Conservation (phyloP, 2,888 invertebrate genomes). For the Miltochrista miniata region DNA sequence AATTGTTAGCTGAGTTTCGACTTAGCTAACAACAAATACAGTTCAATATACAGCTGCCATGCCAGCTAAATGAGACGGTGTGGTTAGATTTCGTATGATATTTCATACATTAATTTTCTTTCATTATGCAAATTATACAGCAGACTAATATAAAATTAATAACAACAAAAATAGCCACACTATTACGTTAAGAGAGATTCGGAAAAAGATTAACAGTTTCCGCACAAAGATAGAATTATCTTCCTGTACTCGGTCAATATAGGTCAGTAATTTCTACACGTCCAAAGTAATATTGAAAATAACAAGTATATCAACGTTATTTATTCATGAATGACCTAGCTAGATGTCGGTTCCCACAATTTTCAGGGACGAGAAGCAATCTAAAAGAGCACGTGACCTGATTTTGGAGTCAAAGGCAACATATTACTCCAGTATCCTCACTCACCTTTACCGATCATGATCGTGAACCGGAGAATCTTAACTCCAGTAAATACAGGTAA, state of each 20-base stretch:
- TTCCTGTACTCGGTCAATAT: constrained; percentile 12
- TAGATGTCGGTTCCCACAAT: constrained; percentile 38
- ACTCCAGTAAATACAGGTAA: constrained; percentile 13
- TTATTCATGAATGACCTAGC: constrained; percentile 32
- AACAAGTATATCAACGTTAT: constrained; percentile 6
- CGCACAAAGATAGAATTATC: not conserved
- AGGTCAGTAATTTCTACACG: constrained; percentile 6
- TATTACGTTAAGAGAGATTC: no score
- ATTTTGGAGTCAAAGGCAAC: constrained; percentile 38
- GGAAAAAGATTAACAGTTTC: not conserved
- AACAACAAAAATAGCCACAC: no score
- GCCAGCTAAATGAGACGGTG: no score
- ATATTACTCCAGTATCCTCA: constrained; percentile 39
- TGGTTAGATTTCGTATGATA: no score
- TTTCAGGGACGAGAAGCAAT: constrained; percentile 40
- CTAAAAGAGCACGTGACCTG: constrained; percentile 49
- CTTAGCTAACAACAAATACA: no score
- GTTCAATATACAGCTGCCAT: no score
- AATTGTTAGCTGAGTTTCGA: no score
- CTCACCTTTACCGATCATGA: constrained; percentile 15
- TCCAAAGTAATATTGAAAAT: constrained; percentile 13
- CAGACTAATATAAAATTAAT: no score
- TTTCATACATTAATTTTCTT: no score
- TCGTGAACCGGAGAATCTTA: constrained; percentile 18
- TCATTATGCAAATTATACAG: no score